These are phyloP conservation scores for Cryptomyrus ogoouensis DNA, from an alignment of 2,113 vertebrate genomes.

Conservation along the genomic window DNA sequence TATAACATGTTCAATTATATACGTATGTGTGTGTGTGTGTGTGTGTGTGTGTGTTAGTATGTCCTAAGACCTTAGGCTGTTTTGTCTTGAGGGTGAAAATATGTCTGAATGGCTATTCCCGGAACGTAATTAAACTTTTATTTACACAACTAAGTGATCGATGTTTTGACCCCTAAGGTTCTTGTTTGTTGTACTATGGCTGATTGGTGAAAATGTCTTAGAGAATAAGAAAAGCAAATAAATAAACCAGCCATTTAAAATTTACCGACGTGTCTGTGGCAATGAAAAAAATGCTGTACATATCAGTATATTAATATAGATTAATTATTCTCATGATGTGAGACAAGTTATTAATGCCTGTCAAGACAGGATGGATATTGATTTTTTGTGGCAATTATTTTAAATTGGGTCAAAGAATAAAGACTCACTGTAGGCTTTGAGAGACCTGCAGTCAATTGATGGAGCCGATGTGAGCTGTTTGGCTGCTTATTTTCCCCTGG, in stretches of 20 bases:
- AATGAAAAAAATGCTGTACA: background rate
- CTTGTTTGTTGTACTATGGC: background rate
- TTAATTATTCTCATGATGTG: background rate
- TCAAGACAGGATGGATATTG: background rate
- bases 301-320: background rate
- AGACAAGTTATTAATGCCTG: background rate
- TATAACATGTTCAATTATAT: background rate
- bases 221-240: background rate
- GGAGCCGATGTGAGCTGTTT: background rate
- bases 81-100: background rate
- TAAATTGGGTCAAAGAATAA: constrained; percentile 10
- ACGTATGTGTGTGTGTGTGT: background rate
- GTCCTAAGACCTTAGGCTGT: background rate
- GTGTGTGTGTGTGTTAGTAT: background rate
- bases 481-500: background rate
- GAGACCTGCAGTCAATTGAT: background rate
- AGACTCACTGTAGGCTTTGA: background rate
- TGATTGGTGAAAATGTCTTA: background rate
- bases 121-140: background rate
- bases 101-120: background rate
- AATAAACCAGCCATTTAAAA: background rate
- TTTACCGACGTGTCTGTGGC: background rate
- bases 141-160: background rate
- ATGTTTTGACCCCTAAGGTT: background rate
- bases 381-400: constrained; percentile 10